Base-by-base conservation (phyloP, 2,888 invertebrate species). In the Aspidiotus rigidus region DNA sequence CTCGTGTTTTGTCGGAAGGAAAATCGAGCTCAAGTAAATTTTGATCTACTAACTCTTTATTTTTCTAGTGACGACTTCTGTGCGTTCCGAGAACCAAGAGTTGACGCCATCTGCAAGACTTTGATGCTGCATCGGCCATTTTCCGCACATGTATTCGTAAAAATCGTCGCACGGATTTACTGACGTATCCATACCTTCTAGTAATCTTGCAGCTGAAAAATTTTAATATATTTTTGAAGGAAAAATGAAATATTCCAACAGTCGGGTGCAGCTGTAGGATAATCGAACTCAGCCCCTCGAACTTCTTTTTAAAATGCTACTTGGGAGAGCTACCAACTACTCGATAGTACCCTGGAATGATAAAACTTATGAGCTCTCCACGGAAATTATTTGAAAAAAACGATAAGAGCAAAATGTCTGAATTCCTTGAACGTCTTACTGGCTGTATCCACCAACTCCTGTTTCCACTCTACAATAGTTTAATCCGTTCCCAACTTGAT, bases 131-230 rank as follows among this genome's bases (percentile, higher is more conserved):
- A 87, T 84, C 93, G 93, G 93, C 74, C 90, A 3, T 28, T 28
- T 90, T 2, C 93, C 93, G 77, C 88, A 93, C 0, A 92, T 88
- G 75, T 86, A 93, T 75, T 88, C 86, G 76, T 90, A 92, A 77
- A 92, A 92, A 76, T 93, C 90, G 6, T 85, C 81, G 76, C 92
- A 93, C 0, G 93, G 92, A 76, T 90, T 84, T 0, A 83, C 83
- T 40, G 80, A 80, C 1, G 77, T 78, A 74, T 92, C 88, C 88
- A 92, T 91, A 74, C 86, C 88, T 69, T 84, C 84, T 72, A 81
- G 80, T 88, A 90, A 89, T 72, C 86, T 85, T 8, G 73, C 69
- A 10, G 74, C 74, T 74, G 55, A 13, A 66, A 69, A 53, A 15
- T 15, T 28, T 28, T 5, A 1, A 28, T 28, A 28, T 28, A 28